Conservation (phyloP, 1,140 invertebrate species). For the Copidosoma floridanum region DNA sequence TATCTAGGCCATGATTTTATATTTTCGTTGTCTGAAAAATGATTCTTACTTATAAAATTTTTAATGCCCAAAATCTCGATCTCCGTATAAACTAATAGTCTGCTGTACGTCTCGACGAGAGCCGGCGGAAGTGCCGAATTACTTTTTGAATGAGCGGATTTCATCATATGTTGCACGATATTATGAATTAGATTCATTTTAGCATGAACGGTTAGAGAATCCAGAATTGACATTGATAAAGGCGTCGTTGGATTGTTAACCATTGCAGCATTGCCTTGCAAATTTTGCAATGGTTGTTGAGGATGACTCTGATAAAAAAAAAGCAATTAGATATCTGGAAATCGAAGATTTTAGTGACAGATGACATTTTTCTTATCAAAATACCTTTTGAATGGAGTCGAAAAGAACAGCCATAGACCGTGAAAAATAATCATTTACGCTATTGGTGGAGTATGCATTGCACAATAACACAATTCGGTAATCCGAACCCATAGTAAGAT, state of each 20-base stretch:
- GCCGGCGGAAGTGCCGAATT: slow-evolving; percentile 83
- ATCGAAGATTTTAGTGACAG: too few species aligned
- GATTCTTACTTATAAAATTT: slow-evolving; percentile 90
- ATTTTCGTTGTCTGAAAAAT: too few species aligned
- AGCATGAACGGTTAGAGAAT: slow-evolving; percentile 92
- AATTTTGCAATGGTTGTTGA: slow-evolving; percentile 48
- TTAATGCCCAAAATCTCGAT: slow-evolving; percentile 96
- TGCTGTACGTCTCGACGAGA: slow-evolving; percentile 91
- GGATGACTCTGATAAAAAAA: slow-evolving; percentile 45
- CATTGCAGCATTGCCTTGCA: slow-evolving; percentile 55
- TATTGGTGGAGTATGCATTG: slow-evolving; percentile 92
- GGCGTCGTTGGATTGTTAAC: slow-evolving; percentile 73
- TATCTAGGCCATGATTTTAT: too few species aligned
- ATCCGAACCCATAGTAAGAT: slow-evolving; percentile 73
- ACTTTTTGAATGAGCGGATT: slow-evolving; percentile 82
- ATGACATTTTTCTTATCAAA: slow-evolving; percentile 91
- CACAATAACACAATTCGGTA: slow-evolving; percentile 89
- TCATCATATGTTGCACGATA: slow-evolving; percentile 86
- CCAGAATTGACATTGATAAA: slow-evolving; percentile 88
- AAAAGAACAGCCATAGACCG: slow-evolving; percentile 85
- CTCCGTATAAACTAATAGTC: slow-evolving; percentile 92
- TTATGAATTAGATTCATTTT: slow-evolving; percentile 97
- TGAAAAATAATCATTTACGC: slow-evolving; percentile 84
- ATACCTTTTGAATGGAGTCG: slow-evolving; percentile 76
- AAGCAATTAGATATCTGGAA: too few species aligned